phyloP scores from a whole-genome alignment of 2,797 vertebrate species.

The Parauchenoglanis ngamensis region DNA sequence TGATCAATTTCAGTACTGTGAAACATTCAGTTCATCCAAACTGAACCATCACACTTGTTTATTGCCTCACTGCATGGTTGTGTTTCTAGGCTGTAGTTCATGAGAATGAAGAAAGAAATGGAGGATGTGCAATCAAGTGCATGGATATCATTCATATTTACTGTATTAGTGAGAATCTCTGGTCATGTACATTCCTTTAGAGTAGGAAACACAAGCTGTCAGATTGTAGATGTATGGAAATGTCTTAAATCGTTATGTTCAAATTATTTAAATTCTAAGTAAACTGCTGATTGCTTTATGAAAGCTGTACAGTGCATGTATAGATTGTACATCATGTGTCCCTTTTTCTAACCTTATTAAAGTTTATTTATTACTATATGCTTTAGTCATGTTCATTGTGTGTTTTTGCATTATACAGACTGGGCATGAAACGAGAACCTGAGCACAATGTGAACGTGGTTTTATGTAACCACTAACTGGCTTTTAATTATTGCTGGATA shows the following conservation, averaged over 20 bases:
- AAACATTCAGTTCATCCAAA: neutral
- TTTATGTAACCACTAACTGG: neutral
- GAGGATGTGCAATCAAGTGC: neutral
- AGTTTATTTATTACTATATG: conserved; percentile 71
- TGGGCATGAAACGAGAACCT: neutral
- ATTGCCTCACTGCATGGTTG: neutral
- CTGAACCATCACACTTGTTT: neutral
- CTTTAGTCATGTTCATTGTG: neutral
- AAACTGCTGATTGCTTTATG: conserved; percentile 33
- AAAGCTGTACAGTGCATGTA: conserved; percentile 60
- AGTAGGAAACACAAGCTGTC: neutral
- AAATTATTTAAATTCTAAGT: conserved; percentile 43
- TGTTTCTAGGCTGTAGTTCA: neutral
- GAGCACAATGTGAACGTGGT: neutral
- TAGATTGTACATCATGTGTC: conserved; percentile 49
- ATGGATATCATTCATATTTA: neutral
- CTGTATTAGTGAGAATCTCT: neutral
- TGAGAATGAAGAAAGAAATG: no score
- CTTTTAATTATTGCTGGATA: neutral
- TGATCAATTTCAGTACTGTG: neutral
- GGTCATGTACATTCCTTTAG: conserved; percentile 61
- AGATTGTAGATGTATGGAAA: conserved; percentile 55
- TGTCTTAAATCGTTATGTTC: conserved; percentile 58
- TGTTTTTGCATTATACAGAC: conserved; percentile 4
- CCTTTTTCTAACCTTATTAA: conserved; percentile 65